Percentiles rank a stretch among this genome's conserved stretches.
phyloP scores from a whole-genome alignment of 2,888 invertebrate species.

The Philereme transversata region DNA sequence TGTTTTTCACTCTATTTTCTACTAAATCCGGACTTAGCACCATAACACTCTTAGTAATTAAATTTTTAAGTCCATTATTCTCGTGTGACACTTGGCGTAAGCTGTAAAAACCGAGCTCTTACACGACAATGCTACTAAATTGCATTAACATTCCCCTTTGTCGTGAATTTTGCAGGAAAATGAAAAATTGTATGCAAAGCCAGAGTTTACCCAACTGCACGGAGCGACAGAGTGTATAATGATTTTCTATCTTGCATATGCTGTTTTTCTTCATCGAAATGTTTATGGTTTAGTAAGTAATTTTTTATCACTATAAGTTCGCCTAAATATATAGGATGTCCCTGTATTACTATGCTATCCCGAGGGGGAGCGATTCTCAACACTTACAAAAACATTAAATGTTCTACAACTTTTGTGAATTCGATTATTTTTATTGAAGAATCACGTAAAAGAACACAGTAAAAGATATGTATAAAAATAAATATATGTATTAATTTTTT shows the following conservation, averaged over 20 bases:
- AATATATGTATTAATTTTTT: no score
- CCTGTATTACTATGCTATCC: no score
- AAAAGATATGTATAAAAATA: no score
- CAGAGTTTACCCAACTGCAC: conserved; percentile 24
- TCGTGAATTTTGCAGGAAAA: conserved; percentile 45
- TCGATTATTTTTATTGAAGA: no score
- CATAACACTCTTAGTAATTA: conserved; percentile 39
- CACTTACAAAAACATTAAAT: no score
- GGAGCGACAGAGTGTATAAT: background rate
- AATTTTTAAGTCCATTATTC: conserved; percentile 46
- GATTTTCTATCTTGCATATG: background rate
- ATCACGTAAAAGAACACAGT: no score
- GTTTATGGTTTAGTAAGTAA: no score
- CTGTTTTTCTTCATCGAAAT: no score
- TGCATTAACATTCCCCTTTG: conserved; percentile 71
- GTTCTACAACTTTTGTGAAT: no score
- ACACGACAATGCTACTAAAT: conserved; percentile 54
- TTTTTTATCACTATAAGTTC: no score
- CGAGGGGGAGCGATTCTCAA: no score
- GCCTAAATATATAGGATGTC: no score
- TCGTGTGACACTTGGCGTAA: conserved; percentile 51
- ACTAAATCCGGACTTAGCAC: conserved; percentile 5
- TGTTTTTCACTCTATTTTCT: background rate
- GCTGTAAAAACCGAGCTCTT: conserved; percentile 30
- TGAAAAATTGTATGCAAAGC: conserved; percentile 56